Conservation (phyloP, 2,797 vertebrate species). For the Parauchenoglanis ngamensis region DNA sequence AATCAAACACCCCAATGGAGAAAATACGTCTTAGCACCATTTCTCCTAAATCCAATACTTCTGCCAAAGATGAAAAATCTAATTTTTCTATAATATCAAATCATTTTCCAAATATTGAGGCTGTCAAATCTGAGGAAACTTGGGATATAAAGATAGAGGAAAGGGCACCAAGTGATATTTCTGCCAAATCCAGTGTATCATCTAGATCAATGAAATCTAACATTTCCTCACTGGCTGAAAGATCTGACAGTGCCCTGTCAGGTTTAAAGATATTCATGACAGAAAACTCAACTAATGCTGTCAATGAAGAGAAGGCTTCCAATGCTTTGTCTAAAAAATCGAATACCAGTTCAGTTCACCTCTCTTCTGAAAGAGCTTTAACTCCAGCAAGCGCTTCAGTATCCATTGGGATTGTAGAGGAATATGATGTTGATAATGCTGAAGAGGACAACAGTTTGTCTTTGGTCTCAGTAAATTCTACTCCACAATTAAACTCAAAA, state of each 20-base stretch:
- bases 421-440: constrained; percentile 47
- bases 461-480: constrained; percentile 47
- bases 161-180: constrained; percentile 57
- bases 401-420: constrained; percentile 49
- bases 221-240: constrained; percentile 20
- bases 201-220: constrained; percentile 35
- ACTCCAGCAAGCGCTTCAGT: constrained; percentile 63
- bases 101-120: neutral
- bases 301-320: constrained; percentile 56
- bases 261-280: constrained; percentile 48
- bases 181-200: constrained; percentile 40
- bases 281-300: constrained; percentile 38
- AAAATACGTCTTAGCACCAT: neutral
- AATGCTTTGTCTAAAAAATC: constrained; percentile 67
- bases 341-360: constrained; percentile 61
- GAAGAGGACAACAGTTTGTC: constrained; percentile 54
- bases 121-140: constrained; percentile 25
- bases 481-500: constrained; percentile 39
- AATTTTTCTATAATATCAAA: constrained; percentile 54
- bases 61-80: constrained; percentile 4
- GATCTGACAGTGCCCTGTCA: constrained; percentile 27
- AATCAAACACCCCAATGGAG: neutral
- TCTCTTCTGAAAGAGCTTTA: constrained; percentile 53
- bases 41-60: constrained; percentile 46
- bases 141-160: constrained; percentile 41